Evolutionary conservation across 2,797 vertebrate species (phyloP).

Genomic region (Rhyacichthys aspro): DNA sequence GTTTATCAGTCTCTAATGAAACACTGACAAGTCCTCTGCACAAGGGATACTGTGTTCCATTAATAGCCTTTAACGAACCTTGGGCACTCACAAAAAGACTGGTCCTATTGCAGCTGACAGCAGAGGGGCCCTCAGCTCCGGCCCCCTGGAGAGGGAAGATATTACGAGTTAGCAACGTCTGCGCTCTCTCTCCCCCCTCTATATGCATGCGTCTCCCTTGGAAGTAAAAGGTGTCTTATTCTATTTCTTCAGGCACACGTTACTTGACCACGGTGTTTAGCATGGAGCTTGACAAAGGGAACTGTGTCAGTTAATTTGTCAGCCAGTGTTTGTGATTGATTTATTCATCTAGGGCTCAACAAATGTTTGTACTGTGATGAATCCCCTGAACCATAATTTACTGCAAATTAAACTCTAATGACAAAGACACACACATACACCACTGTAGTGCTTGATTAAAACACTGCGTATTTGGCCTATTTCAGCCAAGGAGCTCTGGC

Average conservation of each 20-base stretch:
- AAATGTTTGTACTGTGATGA: slow-evolving; percentile 71
- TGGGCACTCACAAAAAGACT: slow-evolving; percentile 72
- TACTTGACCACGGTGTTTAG: slow-evolving; percentile 64
- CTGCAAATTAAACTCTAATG: slow-evolving; percentile 62
- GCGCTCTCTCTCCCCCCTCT: slow-evolving; percentile 43
- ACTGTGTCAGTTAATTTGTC: slow-evolving; percentile 68
- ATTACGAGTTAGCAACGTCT: slow-evolving; percentile 77
- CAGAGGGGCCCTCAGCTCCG: slow-evolving; percentile 64
- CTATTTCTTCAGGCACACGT: slow-evolving; percentile 64
- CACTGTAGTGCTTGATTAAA: slow-evolving; percentile 1
- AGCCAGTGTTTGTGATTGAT: slow-evolving; percentile 69
- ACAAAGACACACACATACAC: slow-evolving; percentile 1
- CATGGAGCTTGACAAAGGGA: slow-evolving; percentile 56
- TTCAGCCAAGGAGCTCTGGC: not conserved
- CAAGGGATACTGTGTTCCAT: slow-evolving; percentile 76
- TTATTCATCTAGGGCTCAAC: slow-evolving; percentile 69
- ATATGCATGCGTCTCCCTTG: slow-evolving; percentile 58
- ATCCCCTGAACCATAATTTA: slow-evolving; percentile 62
- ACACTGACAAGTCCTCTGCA: slow-evolving; percentile 77
- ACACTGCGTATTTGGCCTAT: not conserved
- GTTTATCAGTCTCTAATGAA: slow-evolving; percentile 83
- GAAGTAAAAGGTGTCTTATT: slow-evolving; percentile 70
- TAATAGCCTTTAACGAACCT: slow-evolving; percentile 82
- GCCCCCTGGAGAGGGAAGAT: slow-evolving; percentile 78
- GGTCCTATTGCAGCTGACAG: slow-evolving; percentile 78